phyloP scores from a whole-genome alignment of 2,797 vertebrate genomes.

The Yasuhikotakia modesta region DNA sequence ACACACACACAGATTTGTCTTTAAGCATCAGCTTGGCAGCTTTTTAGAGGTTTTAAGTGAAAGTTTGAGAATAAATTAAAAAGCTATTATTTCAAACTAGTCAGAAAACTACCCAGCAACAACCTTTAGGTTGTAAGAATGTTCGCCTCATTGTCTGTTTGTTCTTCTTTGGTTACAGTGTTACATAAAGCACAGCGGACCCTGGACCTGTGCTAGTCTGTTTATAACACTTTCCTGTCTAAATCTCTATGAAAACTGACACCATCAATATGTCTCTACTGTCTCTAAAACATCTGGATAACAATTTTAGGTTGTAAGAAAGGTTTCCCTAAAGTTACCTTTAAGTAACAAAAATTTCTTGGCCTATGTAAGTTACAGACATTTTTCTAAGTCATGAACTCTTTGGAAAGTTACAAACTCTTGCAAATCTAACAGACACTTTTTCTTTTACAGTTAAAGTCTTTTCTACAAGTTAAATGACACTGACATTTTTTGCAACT shows the following conservation, averaged over 20 bases:
- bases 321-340: too few relatives aligned
- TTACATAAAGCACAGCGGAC: slow-evolving; percentile 37
- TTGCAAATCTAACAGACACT: not conserved
- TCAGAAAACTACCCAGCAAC: too few relatives aligned
- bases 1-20: too few relatives aligned
- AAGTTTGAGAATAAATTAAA: too few relatives aligned
- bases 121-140: too few relatives aligned
- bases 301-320: too few relatives aligned
- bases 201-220: slow-evolving; percentile 21
- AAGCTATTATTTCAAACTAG: too few relatives aligned
- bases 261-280: too few relatives aligned
- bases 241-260: too few relatives aligned
- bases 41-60: too few relatives aligned
- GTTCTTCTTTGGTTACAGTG: slow-evolving; percentile 45
- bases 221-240: slow-evolving; percentile 20
- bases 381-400: not conserved
- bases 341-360: not conserved
- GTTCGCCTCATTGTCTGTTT: slow-evolving; percentile 19
- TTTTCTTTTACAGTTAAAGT: not conserved
- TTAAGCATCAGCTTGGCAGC: too few relatives aligned
- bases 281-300: too few relatives aligned
- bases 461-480: not conserved
- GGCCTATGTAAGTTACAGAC: not conserved
- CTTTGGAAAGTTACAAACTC: not conserved
- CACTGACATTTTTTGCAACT: not conserved